phyloP scores from a whole-genome alignment of 2,888 invertebrate genomes.

The Microctonus aethiopoides region DNA sequence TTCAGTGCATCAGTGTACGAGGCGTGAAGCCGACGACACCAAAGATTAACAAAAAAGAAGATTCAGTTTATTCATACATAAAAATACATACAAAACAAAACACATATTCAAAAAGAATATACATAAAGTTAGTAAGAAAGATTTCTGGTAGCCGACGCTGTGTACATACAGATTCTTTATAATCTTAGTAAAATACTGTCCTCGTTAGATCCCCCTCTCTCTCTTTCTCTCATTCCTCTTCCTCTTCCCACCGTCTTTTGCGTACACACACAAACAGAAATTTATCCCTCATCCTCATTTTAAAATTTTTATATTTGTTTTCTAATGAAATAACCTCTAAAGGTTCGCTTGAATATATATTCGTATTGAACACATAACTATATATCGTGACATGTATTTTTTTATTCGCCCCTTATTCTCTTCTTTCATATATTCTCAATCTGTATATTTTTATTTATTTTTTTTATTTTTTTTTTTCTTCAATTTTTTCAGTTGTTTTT shows the following conservation, averaged over 20 bases:
- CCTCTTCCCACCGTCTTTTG: no score
- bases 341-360: not conserved
- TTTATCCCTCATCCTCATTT: not conserved
- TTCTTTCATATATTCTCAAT: not conserved
- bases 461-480: not conserved
- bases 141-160: slow-evolving; percentile 50
- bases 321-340: not conserved
- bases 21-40: not conserved
- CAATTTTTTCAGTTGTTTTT: not conserved
- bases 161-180: slow-evolving; percentile 60
- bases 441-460: not conserved
- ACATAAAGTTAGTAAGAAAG: not conserved
- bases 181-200: slow-evolving; percentile 56
- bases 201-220: no score
- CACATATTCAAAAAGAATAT: slow-evolving; percentile 4
- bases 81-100: not conserved
- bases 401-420: not conserved
- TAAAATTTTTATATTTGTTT: not conserved
- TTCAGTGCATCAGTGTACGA: slow-evolving; percentile 40
- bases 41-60: slow-evolving; percentile 36
- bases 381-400: not conserved
- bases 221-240: no score
- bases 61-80: slow-evolving; percentile 28
- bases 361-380: not conserved
- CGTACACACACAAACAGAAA: not conserved